These are phyloP conservation scores for Sebastes hubbsi DNA, from an alignment of 2,797 vertebrate species.

Conservation along the genomic window DNA sequence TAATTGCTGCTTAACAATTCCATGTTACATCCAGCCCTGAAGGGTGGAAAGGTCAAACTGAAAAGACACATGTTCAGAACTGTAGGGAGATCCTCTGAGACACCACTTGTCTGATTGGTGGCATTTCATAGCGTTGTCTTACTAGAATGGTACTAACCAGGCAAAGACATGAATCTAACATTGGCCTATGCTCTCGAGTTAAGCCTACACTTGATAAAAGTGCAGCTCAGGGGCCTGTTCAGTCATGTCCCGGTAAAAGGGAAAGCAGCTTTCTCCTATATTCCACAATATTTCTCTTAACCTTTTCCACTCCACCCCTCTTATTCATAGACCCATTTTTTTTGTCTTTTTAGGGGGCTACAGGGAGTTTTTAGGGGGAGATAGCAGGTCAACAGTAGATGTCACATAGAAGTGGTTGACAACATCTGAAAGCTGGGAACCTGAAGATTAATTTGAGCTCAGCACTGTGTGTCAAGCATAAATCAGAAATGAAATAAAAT, in stretches of 20 bases:
- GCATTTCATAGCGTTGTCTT: constrained; percentile 33
- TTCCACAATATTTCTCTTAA: not conserved
- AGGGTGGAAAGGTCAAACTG: constrained; percentile 52
- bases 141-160: constrained; percentile 19
- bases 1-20: constrained; percentile 18
- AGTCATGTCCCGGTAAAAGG: not conserved
- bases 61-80: constrained; percentile 26
- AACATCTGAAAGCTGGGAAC: too few species aligned
- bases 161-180: constrained; percentile 3
- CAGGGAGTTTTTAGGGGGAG: too few species aligned
- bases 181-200: not conserved
- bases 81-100: constrained; percentile 2
- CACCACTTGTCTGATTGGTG: constrained; percentile 21
- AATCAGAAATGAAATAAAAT: too few species aligned
- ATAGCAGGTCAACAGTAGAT: too few species aligned
- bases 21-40: not conserved
- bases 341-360: too few species aligned
- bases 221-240: not conserved
- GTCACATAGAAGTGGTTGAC: too few species aligned
- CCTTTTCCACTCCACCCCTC: too few species aligned
- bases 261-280: not conserved
- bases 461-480: too few species aligned
- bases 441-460: too few species aligned
- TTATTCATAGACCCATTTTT: too few species aligned
- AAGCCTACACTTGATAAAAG: not conserved